phyloP scores from a whole-genome alignment of 2,113 vertebrate species.

The Romanogobio albipinnatus region DNA sequence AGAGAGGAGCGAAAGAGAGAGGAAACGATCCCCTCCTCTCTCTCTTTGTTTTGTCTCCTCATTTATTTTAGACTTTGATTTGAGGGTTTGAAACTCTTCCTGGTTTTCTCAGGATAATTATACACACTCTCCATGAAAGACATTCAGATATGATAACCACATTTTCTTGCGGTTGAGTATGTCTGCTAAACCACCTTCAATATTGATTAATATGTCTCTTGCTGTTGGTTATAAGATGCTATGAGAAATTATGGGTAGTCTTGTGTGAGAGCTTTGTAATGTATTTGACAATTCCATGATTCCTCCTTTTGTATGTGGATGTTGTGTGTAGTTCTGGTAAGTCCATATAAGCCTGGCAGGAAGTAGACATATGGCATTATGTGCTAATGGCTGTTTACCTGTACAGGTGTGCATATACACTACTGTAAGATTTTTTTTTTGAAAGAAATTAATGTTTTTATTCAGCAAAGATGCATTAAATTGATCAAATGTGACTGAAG shows the following conservation, averaged over 20 bases:
- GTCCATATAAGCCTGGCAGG: slow-evolving; percentile 40
- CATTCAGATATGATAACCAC: neutral
- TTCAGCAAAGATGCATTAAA: neutral
- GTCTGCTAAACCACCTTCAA: neutral
- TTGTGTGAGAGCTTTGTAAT: neutral
- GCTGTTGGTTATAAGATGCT: neutral
- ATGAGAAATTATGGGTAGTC: neutral
- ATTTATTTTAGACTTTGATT: slow-evolving; percentile 33
- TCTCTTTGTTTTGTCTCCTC: neutral
- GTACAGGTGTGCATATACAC: slow-evolving; percentile 43
- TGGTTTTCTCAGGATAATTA: slow-evolving; percentile 33
- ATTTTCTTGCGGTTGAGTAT: neutral
- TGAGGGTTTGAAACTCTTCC: slow-evolving; percentile 34
- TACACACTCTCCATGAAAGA: slow-evolving; percentile 5
- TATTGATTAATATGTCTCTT: neutral
- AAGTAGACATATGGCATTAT: slow-evolving; percentile 32
- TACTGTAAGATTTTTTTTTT: neutral
- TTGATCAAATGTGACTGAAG: neutral
- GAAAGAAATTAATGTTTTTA: neutral
- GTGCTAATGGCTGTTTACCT: slow-evolving; percentile 57
- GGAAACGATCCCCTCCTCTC: neutral
- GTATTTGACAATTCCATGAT: neutral
- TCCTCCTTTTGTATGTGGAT: neutral
- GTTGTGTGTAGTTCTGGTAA: slow-evolving; percentile 40
- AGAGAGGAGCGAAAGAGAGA: neutral